Evolutionary conservation across 2,797 vertebrate species (phyloP).

Genomic region (Hybognathus amarus): DNA sequence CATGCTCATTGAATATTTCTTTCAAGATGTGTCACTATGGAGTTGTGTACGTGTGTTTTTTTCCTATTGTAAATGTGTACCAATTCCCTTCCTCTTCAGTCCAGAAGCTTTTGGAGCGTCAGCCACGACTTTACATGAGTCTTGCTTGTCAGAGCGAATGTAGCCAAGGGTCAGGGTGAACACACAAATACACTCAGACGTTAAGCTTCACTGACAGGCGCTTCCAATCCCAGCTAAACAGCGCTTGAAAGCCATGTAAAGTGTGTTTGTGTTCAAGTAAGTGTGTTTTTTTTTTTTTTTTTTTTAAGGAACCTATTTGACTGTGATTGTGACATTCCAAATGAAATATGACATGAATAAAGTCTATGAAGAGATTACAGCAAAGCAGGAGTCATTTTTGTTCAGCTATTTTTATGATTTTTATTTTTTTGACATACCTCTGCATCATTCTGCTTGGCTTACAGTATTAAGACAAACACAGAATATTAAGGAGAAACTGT

Average conservation of each 20-base stretch:
- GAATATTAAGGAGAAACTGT: background rate
- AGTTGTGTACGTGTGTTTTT: conserved; percentile 2
- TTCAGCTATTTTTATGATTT: conserved; percentile 32
- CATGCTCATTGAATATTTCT: background rate
- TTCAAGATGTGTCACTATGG: background rate
- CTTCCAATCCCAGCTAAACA: conserved; percentile 37
- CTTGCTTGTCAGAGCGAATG: conserved; percentile 42
- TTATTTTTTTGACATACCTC: background rate
- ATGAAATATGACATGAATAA: conserved; percentile 39
- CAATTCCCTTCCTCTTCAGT: background rate
- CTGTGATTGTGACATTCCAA: conserved; percentile 24
- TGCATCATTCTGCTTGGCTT: conserved; percentile 15
- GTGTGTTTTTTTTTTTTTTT: conserved; percentile 1
- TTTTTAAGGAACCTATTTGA: conserved; percentile 25
- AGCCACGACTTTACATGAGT: conserved; percentile 26
- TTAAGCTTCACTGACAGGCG: conserved; percentile 41
- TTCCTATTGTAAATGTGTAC: conserved; percentile 12
- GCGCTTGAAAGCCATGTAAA: conserved; percentile 18
- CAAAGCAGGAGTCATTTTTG: conserved; percentile 23
- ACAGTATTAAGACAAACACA: conserved; percentile 12
- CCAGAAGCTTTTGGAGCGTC: conserved; percentile 29
- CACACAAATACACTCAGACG: conserved; percentile 21
- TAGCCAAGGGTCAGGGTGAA: conserved; percentile 35
- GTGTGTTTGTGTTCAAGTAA: conserved; percentile 17
- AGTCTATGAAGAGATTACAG: conserved; percentile 36